A percentile compares a stretch with the other conserved stretches of the same genome.
These are phyloP conservation scores for Rhagium mordax DNA, from an alignment of 2,888 invertebrate species.

Conservation along the genomic window DNA sequence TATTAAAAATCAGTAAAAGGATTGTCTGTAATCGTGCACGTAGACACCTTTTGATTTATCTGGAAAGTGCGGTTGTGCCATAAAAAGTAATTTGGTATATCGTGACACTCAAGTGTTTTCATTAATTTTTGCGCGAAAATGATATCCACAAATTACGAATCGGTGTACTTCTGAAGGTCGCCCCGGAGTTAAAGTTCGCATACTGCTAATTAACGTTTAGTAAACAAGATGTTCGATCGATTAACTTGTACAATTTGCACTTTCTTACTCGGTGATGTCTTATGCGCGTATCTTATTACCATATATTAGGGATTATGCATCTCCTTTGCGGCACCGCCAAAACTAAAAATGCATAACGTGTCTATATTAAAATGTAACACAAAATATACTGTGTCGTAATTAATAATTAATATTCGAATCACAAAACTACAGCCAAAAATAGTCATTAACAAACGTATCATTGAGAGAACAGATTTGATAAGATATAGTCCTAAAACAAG, in stretches of 20 bases:
- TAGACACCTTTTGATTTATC: constrained; percentile 3
- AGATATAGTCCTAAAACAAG: too few relatives aligned
- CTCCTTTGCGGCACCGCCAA: neutral
- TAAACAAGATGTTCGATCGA: constrained; percentile 32
- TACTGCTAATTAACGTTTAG: constrained; percentile 30
- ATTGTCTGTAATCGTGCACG: constrained; percentile 1
- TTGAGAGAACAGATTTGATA: too few relatives aligned
- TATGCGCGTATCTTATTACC: neutral
- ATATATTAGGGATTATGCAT: neutral
- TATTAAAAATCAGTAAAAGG: neutral
- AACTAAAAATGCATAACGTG: neutral
- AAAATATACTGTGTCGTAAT: too few relatives aligned
- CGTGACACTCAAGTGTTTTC: constrained; percentile 16
- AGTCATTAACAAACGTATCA: too few relatives aligned
- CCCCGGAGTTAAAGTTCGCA: constrained; percentile 32
- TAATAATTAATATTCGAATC: too few relatives aligned
- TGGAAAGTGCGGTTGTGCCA: neutral
- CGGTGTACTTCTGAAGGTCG: constrained; percentile 24
- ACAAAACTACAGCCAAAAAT: too few relatives aligned
- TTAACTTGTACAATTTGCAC: constrained; percentile 34
- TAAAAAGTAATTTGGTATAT: neutral
- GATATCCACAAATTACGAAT: constrained; percentile 26
- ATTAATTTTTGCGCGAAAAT: constrained; percentile 9
- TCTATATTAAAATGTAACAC: neutral
- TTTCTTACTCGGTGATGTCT: constrained; percentile 3